These are phyloP conservation scores for Phylloscopus trochilus DNA, from an alignment of 2,113 vertebrate species.

Conservation along the genomic window DNA sequence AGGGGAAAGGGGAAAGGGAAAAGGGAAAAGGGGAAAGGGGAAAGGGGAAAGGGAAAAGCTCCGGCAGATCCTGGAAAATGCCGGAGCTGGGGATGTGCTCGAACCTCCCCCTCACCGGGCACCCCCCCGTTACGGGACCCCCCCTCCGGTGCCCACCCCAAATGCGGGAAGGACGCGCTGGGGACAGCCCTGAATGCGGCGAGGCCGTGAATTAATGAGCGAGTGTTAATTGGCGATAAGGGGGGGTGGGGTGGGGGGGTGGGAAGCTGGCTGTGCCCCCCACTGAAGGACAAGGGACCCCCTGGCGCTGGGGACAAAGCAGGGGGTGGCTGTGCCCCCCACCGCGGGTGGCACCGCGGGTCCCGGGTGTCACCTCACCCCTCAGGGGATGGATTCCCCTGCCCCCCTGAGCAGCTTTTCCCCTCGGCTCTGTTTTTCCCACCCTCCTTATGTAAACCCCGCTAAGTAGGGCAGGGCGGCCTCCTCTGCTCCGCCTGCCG, in stretches of 20 bases:
- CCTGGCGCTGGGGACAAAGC: neutral
- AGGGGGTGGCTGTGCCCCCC: neutral
- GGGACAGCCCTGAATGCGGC: neutral
- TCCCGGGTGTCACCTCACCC: neutral
- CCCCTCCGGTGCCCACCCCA: neutral
- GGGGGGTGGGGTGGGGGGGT: too few relatives aligned
- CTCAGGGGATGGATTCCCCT: neutral
- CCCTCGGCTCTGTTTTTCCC: neutral
- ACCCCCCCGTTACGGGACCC: neutral
- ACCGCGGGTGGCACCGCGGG: neutral
- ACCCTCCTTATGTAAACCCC: neutral
- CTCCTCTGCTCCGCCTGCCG: neutral
- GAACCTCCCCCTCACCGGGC: too few relatives aligned
- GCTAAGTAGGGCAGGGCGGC: neutral
- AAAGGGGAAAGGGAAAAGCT: neutral
- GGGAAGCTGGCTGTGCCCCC: too few relatives aligned
- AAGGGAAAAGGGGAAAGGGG: too few relatives aligned
- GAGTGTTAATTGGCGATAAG: neutral
- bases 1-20: too few relatives aligned
- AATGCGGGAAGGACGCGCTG: accelerated
- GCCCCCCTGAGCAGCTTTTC: neutral
- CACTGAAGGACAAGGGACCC: too few relatives aligned
- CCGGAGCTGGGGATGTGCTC: neutral
- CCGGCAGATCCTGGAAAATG: neutral
- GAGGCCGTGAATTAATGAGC: neutral